Base-by-base conservation (phyloP, 2,113 vertebrate genomes). In the Hypomesus transpacificus region DNA sequence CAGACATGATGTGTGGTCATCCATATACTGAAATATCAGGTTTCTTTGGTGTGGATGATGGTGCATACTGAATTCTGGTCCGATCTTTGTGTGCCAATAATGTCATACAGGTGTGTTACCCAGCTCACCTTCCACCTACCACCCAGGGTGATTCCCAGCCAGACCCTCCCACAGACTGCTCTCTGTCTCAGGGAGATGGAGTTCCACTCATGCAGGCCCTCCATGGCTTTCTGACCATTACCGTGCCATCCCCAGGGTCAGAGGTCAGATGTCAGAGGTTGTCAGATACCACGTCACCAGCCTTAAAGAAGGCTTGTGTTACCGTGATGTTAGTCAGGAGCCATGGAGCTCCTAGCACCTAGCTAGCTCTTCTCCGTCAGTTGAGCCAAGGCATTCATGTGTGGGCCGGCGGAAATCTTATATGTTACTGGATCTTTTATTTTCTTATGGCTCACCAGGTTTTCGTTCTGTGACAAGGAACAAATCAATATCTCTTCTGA, bases 221-320 rank as follows among this genome's bases (percentile, higher is more conserved):
- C 20, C 11, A 20, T 59, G 57, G 57, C 18, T 24, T 67, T 59
- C 26, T 70, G 62, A 53, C 1, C n/a, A 54, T 62, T 34, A 56
- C n/a, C 39, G 62, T 63, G 51, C 71, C 77, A 67, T 69, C 54
- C 68, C 52, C 46, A 6, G 71, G 76, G 68, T 79, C 28, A 79
- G 62, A 79, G 76, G 74, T 74, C 52, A 70, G 18, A 22, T 46
- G 39, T 46, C 39, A 46, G 11, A 46, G 31, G 39, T 46, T 46
- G 57, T 13, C 1, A 68, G 52, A 28, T 68, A 56, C 53, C 46
- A 70, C 39, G 7, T 70, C 69, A 61, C n/a, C 46, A 51, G n/a
- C 21, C 57, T 22, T 7, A 20, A 3, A 59, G 9, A 24, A 31
- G 28, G 68, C n/a, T 75, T 50, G 13, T 18, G 63, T 78, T 75